Conservation (phyloP, 2,113 vertebrate genomes). For the Vulpes ferrilata region DNA sequence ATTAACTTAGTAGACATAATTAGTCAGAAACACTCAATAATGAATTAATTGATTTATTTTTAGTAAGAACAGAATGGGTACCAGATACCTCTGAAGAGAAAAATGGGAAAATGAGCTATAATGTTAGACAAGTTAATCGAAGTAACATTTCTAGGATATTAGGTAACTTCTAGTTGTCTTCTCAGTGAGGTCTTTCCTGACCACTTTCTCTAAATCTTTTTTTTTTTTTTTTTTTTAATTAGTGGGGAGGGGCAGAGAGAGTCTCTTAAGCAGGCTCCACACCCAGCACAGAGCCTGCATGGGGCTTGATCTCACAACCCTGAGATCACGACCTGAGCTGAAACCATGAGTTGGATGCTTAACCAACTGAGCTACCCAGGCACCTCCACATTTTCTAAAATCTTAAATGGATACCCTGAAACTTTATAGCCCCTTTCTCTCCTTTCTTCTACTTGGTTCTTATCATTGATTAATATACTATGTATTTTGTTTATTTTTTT, state of each 20-base stretch:
- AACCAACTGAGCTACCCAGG: too few species aligned
- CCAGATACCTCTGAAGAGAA: background rate
- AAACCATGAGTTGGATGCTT: too few species aligned
- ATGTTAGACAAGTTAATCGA: background rate
- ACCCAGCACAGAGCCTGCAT: too few species aligned
- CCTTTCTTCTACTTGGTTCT: background rate
- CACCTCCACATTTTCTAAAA: background rate
- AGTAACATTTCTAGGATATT: background rate
- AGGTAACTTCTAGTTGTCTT: background rate
- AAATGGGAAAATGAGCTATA: background rate
- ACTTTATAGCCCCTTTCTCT: background rate
- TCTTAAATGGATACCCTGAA: background rate
- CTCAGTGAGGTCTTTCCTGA: background rate
- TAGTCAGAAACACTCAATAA: constrained; percentile 1
- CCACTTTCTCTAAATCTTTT: background rate
- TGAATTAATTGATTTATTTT: background rate
- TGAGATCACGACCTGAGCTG: too few species aligned
- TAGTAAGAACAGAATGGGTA: background rate
- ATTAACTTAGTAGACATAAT: background rate
- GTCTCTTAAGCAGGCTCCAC: too few species aligned
- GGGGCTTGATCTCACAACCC: too few species aligned
- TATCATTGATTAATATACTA: background rate
- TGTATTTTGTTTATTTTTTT: background rate
- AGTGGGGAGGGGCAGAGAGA: too few species aligned
- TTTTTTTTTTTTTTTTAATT: too few species aligned